Base-by-base conservation (phyloP, 2,888 invertebrate genomes). In the Ephialtes manifestator region DNA sequence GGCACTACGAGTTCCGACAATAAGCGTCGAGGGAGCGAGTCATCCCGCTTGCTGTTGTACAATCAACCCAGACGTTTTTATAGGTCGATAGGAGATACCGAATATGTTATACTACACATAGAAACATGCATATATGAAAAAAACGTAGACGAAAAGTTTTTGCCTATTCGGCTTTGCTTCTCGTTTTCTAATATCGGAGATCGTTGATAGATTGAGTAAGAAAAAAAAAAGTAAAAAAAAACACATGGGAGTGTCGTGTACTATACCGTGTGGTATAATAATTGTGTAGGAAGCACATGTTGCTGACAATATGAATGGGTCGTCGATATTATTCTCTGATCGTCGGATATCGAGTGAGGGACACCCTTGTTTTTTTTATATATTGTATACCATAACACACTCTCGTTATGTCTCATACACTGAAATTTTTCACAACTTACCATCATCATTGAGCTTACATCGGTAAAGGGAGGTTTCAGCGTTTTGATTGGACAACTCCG, bases 331-430 rank as follows among this genome's bases (percentile, higher is more conserved):
- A 81, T 78, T 70, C 43, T 71, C 58, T 18, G 28, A 72, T 74
- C 77, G 72, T 58, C 58, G 43, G 43, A n/a, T 63, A 48, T 63
- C 46, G 28, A 18, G 35, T 67, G 53, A 31, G 55, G 39, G 51
- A 35, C 71, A 79, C 81, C 75, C 81, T 85, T 79, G 79, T 82
- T 76, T 76, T 81, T 77, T 85, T 71, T 67, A 58, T 53, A 83
- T 78, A 81, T 84, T 48, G 15, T 39, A 2, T 28, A 72, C 46
- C 60, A 77, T 39, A 84, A 84, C 79, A 80, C 71, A 79, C 75
- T 79, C 68, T 63, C 28, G 76, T 65, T 83, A 86, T 81, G 81
- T 81, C 70, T 75, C 48, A 48, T 65, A 58, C 20, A 60, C 24
- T 24, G 24, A 24, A 24, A 24, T 2, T 24, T 24, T 24, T 24